A percentile compares a stretch with the other conserved stretches of the same genome.
Evolutionary conservation across 2,888 invertebrate species (phyloP).

Genomic region (Rhagonycha fulva): DNA sequence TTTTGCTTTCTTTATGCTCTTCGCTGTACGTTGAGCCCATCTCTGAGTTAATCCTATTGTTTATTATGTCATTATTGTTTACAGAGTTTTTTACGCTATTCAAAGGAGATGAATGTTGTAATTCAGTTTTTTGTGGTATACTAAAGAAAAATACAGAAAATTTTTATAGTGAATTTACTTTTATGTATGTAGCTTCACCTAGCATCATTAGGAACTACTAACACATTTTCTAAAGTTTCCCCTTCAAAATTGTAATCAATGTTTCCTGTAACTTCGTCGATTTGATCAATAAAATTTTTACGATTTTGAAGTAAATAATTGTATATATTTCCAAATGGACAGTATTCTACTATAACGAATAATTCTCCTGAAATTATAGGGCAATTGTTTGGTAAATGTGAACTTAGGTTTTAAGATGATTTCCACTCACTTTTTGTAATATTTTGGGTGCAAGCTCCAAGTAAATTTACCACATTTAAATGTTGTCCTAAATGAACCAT

Average conservation of each 20-base stretch:
- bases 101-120: no score
- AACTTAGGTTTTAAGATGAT: no score
- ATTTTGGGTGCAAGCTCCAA: constrained; percentile 93
- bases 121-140: background rate
- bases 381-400: no score
- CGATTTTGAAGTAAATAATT: constrained; percentile 85
- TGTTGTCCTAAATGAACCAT: constrained; percentile 95
- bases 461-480: constrained; percentile 90
- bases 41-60: constrained; percentile 68
- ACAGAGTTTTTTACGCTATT: constrained; percentile 49
- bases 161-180: no score
- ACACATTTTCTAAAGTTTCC: constrained; percentile 61
- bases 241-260: constrained; percentile 69
- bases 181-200: constrained; percentile 54
- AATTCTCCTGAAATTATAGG: constrained; percentile 83
- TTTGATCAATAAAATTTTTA: constrained; percentile 81
- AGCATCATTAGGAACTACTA: no score
- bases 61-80: no score
- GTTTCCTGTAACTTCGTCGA: constrained; percentile 68
- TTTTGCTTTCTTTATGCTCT: constrained; percentile 71
- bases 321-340: constrained; percentile 89
- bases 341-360: constrained; percentile 92
- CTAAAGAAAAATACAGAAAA: background rate
- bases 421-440: constrained; percentile 82
- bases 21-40: constrained; percentile 81